These are phyloP conservation scores for Oscheius sp. DNA, from an alignment of 2,888 invertebrate genomes.

Conservation along the genomic window DNA sequence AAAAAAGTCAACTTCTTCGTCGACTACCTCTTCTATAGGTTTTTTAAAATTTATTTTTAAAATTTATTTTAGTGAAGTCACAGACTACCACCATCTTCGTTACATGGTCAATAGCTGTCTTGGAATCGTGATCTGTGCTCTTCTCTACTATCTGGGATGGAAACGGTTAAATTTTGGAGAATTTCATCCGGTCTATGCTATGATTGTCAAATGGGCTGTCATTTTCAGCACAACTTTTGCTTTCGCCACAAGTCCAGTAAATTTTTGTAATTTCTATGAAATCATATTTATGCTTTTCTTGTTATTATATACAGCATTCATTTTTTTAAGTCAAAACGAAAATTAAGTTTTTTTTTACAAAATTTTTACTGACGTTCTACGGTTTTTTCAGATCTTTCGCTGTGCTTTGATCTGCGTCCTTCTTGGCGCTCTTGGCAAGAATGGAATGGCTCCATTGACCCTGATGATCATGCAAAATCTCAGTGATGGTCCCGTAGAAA, in stretches of 20 bases:
- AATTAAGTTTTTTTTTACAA: too few relatives aligned
- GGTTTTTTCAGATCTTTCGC: constrained; percentile 55
- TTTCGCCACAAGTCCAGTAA: constrained; percentile 58
- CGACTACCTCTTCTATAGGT: constrained; percentile 47
- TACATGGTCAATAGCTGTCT: constrained; percentile 53
- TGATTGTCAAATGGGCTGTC: constrained; percentile 53
- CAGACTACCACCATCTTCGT: constrained; percentile 58
- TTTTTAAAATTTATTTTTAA: neutral
- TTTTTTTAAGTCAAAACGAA: too few relatives aligned
- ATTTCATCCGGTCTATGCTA: constrained; percentile 44
- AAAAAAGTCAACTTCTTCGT: constrained; percentile 36
- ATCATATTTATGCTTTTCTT: constrained; percentile 20
- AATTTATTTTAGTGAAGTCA: constrained; percentile 54
- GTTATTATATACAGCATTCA: too few relatives aligned
- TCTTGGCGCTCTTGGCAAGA: constrained; percentile 59
- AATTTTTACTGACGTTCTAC: too few relatives aligned
- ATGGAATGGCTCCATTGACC: constrained; percentile 58
- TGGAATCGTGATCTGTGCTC: constrained; percentile 51
- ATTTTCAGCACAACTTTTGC: constrained; percentile 51
- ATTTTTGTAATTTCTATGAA: too few relatives aligned
- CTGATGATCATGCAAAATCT: constrained; percentile 54
- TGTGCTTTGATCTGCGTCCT: constrained; percentile 62
- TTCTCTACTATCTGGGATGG: constrained; percentile 61
- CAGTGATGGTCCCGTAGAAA: constrained; percentile 57
- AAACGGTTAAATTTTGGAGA: constrained; percentile 64